Evolutionary conservation across 2,888 invertebrate genomes (phyloP).

Genomic region (Clunio marinus): DNA sequence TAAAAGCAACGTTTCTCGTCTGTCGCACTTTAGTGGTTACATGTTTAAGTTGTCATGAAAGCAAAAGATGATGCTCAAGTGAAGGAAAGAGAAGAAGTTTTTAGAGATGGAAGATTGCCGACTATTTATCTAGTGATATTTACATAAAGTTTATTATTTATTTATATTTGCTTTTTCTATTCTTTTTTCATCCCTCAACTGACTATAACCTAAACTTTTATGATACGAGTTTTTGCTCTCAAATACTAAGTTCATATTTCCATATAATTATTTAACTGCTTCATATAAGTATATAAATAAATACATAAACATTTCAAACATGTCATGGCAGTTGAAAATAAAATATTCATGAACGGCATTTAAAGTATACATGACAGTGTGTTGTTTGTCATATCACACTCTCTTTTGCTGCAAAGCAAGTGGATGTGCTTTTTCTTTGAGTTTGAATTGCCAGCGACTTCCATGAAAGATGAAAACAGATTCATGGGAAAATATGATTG

Average conservation of each 20-base stretch:
- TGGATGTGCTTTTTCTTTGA: too few relatives aligned
- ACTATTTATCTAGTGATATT: not conserved
- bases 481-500: constrained; percentile 32
- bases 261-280: constrained; percentile 30
- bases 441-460: too few relatives aligned
- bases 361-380: constrained; percentile 28
- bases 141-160: constrained; percentile 20
- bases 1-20: not conserved
- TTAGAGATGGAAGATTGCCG: not conserved
- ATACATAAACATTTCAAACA: not conserved
- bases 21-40: not conserved
- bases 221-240: not conserved
- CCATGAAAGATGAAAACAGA: not conserved
- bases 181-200: not conserved
- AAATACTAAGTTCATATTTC: not conserved
- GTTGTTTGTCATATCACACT: not conserved
- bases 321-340: not conserved
- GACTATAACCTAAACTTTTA: not conserved
- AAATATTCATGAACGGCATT: constrained; percentile 30
- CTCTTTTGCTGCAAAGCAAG: not conserved
- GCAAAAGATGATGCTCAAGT: constrained; percentile 5
- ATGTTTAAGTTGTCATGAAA: constrained; percentile 25
- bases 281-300: too few relatives aligned
- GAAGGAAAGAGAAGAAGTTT: constrained; percentile 13
- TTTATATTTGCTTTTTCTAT: not conserved